These are phyloP conservation scores for Philereme vetulata DNA, from an alignment of 2,888 invertebrate species.

Conservation along the genomic window DNA sequence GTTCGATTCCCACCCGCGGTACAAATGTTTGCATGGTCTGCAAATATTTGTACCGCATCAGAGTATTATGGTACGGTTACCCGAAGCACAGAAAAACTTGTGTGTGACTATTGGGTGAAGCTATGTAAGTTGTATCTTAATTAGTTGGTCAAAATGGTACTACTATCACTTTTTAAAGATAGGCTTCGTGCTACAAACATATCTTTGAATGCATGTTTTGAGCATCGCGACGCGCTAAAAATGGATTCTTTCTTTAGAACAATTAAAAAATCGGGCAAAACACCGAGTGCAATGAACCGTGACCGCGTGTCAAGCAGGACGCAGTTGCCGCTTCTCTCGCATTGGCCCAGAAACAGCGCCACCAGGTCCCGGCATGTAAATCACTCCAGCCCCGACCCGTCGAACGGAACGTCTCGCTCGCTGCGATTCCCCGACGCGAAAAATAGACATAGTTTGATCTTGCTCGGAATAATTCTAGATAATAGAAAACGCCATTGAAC, in stretches of 20 bases:
- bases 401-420: conserved; percentile 60
- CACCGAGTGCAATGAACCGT: conserved; percentile 67
- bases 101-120: no score
- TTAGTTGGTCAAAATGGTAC: no score
- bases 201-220: not conserved
- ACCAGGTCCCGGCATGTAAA: conserved; percentile 65
- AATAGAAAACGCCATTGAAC: conserved; percentile 68
- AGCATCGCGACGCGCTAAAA: conserved; percentile 14
- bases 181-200: not conserved
- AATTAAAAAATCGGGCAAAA: conserved; percentile 22
- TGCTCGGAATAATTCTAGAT: conserved; percentile 73
- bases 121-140: no score
- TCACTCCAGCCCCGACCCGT: conserved; percentile 68
- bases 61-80: no score
- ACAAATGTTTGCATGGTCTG: no score
- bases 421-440: conserved; percentile 67
- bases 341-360: conserved; percentile 76
- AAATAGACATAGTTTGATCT: conserved; percentile 78
- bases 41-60: no score
- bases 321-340: conserved; percentile 60
- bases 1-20: no score
- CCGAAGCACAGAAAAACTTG: no score
- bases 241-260: conserved; percentile 8
- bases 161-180: no score
- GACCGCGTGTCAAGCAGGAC: conserved; percentile 43